These are phyloP conservation scores for Eupleurogrammus muticus DNA, from an alignment of 2,797 vertebrate genomes.

Conservation along the genomic window DNA sequence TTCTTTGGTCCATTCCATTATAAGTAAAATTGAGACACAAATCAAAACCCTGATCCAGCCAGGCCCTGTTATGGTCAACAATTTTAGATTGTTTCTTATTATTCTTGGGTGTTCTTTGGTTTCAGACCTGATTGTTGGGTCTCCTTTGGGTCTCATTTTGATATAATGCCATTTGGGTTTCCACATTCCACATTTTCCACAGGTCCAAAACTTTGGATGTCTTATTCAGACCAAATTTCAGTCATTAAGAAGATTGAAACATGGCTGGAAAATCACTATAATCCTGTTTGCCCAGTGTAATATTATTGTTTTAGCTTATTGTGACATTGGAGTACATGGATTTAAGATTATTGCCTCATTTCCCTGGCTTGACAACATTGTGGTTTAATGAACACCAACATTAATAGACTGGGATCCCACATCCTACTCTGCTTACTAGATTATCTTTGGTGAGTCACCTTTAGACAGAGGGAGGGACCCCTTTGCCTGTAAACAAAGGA, in stretches of 20 bases:
- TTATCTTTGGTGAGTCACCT: conserved; percentile 31
- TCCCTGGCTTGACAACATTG: conserved; percentile 12
- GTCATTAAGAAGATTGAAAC: conserved; percentile 5
- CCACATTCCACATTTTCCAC: background rate
- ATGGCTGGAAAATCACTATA: conserved; percentile 17
- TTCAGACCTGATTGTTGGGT: background rate
- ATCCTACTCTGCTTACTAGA: background rate
- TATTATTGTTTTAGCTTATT: conserved; percentile 15
- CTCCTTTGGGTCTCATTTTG: background rate
- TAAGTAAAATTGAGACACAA: background rate
- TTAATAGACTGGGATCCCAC: conserved; percentile 12
- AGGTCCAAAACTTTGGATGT: background rate
- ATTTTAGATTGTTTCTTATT: conserved; percentile 4
- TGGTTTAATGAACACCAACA: conserved; percentile 14
- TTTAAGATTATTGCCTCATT: conserved; percentile 25
- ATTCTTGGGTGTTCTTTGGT: background rate
- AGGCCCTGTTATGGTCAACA: background rate
- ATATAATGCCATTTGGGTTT: background rate
- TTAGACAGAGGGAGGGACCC: conserved; percentile 15
- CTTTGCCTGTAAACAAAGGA: conserved; percentile 41
- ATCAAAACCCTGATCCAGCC: background rate
- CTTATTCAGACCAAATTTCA: background rate
- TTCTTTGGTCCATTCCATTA: background rate
- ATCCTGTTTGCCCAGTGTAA: conserved; percentile 5
- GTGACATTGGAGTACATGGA: conserved; percentile 4